Conservation (phyloP, 2,797 vertebrate species). For the Mus spretus region DNA sequence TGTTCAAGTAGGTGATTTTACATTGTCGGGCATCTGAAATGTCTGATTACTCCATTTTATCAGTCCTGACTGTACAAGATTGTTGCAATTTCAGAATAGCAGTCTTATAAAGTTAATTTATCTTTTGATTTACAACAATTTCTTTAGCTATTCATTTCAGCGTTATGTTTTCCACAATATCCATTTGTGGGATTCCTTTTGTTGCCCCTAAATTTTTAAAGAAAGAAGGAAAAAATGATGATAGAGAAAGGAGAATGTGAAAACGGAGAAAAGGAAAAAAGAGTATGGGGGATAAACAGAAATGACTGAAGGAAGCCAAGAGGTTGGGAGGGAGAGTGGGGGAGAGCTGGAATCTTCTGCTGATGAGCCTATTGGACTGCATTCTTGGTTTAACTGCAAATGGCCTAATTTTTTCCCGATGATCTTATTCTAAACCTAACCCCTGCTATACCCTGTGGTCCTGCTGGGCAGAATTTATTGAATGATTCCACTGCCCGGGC, state of each 20-base stretch:
- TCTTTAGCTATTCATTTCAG: conserved; percentile 75
- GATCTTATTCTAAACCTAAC: conserved; percentile 49
- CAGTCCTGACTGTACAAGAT: conserved; percentile 80
- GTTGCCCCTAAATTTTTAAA: conserved; percentile 71
- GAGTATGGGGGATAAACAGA: background rate
- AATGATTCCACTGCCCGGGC: conserved; percentile 67
- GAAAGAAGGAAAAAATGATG: conserved; percentile 57
- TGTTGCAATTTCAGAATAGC: conserved; percentile 77
- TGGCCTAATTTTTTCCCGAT: conserved; percentile 75
- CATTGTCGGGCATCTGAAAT: conserved; percentile 81
- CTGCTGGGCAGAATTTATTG: conserved; percentile 60
- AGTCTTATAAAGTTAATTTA: conserved; percentile 76
- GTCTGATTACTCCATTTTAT: conserved; percentile 78
- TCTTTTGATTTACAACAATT: conserved; percentile 66
- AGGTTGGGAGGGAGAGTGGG: background rate
- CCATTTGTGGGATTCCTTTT: conserved; percentile 75
- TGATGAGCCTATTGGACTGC: conserved; percentile 48
- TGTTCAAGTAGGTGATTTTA: conserved; percentile 82
- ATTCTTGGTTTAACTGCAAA: conserved; percentile 75
- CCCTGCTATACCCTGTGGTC: conserved; percentile 65
- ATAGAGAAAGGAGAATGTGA: conserved; percentile 49
- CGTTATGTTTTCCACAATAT: conserved; percentile 66
- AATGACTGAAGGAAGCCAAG: background rate
- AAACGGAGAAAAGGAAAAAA: background rate
- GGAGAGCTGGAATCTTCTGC: background rate